A percentile compares a stretch with the other conserved stretches of the same genome.
Conservation (phyloP, 2,797 vertebrate species). For the Phylloscopus collybita region DNA sequence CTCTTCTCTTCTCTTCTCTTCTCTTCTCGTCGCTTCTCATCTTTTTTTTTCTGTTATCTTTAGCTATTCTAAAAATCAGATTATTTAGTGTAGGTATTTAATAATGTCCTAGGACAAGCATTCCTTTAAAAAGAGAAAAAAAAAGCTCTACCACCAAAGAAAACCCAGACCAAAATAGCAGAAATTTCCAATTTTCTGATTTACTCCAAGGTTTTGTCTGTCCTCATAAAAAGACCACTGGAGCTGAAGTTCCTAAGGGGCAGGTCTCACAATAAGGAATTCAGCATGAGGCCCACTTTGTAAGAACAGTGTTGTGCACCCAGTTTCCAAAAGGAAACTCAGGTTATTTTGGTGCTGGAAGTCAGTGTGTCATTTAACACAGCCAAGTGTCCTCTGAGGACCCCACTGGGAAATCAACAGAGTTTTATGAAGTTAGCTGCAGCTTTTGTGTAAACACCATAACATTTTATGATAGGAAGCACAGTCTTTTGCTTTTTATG, state of each 20-base stretch:
- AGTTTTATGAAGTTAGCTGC: constrained; percentile 79
- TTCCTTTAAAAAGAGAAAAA: background rate
- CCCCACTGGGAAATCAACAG: constrained; percentile 78
- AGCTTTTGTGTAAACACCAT: constrained; percentile 81
- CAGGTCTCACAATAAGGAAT: background rate
- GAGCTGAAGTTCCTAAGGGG: background rate
- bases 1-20: background rate
- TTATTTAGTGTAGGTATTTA: background rate
- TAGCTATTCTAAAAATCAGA: background rate
- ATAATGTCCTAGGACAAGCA: background rate
- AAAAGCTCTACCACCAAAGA: background rate
- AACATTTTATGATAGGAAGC: constrained; percentile 85
- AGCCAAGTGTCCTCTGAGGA: constrained; percentile 78
- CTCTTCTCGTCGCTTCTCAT: fast-evolving
- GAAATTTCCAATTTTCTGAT: background rate
- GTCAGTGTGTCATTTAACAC: constrained; percentile 59
- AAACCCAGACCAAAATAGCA: background rate
- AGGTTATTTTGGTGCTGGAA: constrained; percentile 51
- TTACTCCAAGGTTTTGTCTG: background rate
- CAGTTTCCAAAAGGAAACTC: constrained; percentile 48
- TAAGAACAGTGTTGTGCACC: background rate
- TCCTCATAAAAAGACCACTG: background rate
- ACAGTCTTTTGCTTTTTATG: constrained; percentile 76
- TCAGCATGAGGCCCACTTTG: background rate
- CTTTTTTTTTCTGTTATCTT: background rate